These are phyloP conservation scores for Podocnemis expansa DNA, from an alignment of 2,113 vertebrate species.

Conservation along the genomic window DNA sequence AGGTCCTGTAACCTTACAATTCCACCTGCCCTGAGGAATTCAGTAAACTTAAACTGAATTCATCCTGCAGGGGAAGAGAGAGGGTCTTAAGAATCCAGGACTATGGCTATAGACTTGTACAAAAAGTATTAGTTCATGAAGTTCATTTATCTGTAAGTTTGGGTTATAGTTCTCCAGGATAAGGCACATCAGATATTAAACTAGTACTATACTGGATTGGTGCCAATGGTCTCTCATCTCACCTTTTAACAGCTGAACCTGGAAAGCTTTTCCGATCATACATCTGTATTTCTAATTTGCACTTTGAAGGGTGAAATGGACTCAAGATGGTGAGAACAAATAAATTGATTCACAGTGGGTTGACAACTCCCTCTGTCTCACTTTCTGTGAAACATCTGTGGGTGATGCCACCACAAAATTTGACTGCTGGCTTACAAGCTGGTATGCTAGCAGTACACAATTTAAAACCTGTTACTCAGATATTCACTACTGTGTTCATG, in stretches of 20 bases:
- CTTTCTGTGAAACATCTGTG: slow-evolving; percentile 70
- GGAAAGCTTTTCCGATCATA: slow-evolving; percentile 40
- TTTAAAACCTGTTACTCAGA: slow-evolving; percentile 50
- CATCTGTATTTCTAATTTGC: slow-evolving; percentile 70
- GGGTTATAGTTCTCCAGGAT: background rate
- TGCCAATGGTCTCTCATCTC: slow-evolving; percentile 4
- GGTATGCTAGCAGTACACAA: slow-evolving; percentile 16
- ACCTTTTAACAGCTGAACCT: slow-evolving; percentile 30
- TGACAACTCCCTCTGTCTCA: slow-evolving; percentile 40
- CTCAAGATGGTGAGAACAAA: slow-evolving; percentile 67
- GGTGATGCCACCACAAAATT: slow-evolving; percentile 59
- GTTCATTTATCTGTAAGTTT: background rate
- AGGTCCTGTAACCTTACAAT: background rate
- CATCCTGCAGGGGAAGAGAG: background rate
- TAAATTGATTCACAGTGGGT: slow-evolving; percentile 73
- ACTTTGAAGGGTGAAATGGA: slow-evolving; percentile 65
- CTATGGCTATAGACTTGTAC: background rate
- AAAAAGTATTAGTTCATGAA: background rate
- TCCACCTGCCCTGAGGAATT: background rate
- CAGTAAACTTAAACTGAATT: fast-evolving
- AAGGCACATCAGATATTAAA: slow-evolving; percentile 34
- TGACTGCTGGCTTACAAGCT: slow-evolving; percentile 63
- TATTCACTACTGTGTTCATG: background rate
- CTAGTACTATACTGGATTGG: background rate
- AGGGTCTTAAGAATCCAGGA: background rate